phyloP scores from a whole-genome alignment of 2,888 invertebrate genomes.

The Agrilus cyanescens region DNA sequence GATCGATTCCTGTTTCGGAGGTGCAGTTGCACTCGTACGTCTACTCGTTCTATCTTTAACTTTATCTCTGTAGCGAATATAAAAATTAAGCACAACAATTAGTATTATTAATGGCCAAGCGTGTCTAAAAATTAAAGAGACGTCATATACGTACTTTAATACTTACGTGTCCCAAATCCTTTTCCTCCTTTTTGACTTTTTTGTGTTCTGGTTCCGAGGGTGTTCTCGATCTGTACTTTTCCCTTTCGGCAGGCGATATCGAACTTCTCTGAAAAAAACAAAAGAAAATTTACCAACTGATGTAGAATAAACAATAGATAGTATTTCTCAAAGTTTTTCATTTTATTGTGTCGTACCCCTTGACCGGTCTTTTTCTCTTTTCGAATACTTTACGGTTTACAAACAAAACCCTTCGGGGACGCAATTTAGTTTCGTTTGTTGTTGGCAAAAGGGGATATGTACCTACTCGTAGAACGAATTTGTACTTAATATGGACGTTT shows the following conservation, averaged over 20 bases:
- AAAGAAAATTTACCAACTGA: background rate
- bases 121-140: background rate
- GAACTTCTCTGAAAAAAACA: conserved; percentile 55
- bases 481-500: too few species aligned
- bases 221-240: conserved; percentile 72
- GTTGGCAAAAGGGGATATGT: too few species aligned
- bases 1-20: too few species aligned
- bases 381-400: too few species aligned
- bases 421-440: too few species aligned
- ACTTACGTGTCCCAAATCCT: conserved; percentile 71
- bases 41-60: too few species aligned
- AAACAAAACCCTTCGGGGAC: too few species aligned
- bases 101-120: too few species aligned
- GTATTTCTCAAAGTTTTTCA: background rate
- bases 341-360: background rate
- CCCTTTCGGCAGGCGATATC: conserved; percentile 69
- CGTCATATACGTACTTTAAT: conserved; percentile 25
- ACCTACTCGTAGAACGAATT: too few species aligned
- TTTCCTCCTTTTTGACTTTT: conserved; percentile 74
- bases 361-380: background rate
- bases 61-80: too few species aligned
- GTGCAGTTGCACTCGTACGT: too few species aligned
- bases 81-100: too few species aligned
- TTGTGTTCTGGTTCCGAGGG: conserved; percentile 63
- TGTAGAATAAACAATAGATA: background rate